Evolutionary conservation across 1,140 invertebrate genomes (phyloP).

Genomic region (Listronotus oregonensis): DNA sequence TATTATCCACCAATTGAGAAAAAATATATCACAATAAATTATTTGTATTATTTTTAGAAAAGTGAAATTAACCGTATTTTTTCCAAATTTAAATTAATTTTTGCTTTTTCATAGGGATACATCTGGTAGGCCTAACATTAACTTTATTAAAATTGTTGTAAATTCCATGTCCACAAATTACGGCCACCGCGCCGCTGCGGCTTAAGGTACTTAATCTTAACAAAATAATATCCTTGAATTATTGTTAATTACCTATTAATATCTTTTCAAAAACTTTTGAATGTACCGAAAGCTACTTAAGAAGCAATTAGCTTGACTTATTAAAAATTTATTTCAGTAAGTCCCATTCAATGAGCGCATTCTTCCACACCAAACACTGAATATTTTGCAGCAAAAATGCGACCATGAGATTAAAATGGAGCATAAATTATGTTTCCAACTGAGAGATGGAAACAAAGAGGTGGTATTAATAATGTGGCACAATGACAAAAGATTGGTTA

Average conservation of each 20-base stretch:
- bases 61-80: too few species aligned
- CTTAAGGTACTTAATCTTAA: conserved; percentile 6
- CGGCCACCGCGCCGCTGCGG: background rate
- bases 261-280: conserved; percentile 8
- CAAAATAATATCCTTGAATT: background rate
- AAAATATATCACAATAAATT: too few species aligned
- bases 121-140: too few species aligned
- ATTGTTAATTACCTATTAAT: conserved; percentile 21
- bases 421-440: conserved; percentile 9
- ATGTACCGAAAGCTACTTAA: background rate
- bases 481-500: too few species aligned
- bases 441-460: conserved; percentile 15
- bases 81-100: too few species aligned
- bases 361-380: conserved; percentile 2
- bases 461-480: too few species aligned
- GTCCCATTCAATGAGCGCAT: conserved; percentile 15
- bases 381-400: conserved; percentile 8
- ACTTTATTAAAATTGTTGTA: too few species aligned
- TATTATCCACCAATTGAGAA: too few species aligned
- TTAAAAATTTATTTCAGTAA: conserved; percentile 27
- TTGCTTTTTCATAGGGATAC: too few species aligned
- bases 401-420: conserved; percentile 6
- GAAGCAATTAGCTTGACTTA: conserved; percentile 23
- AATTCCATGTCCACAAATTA: too few species aligned
- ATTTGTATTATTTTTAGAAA: too few species aligned